A percentile compares a stretch with the other conserved stretches of the same genome.
phyloP scores from a whole-genome alignment of 2,888 invertebrate species.

The Drosophila pseudotalamancana region DNA sequence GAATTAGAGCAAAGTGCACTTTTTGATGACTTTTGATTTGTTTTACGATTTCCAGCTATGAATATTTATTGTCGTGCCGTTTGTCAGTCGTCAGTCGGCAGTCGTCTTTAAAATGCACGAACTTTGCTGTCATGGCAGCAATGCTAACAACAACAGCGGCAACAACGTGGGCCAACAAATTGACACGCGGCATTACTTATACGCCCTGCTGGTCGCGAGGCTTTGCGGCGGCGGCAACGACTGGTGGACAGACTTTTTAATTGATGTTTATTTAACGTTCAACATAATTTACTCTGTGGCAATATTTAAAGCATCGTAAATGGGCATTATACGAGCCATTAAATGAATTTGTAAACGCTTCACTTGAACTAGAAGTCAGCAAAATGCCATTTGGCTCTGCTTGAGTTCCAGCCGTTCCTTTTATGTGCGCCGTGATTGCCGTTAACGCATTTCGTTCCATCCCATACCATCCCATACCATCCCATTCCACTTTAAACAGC shows the following conservation, averaged over 20 bases:
- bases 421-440: slow-evolving; percentile 46
- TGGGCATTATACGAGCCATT: slow-evolving; percentile 73
- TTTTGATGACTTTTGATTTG: slow-evolving; percentile 79
- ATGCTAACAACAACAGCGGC: slow-evolving; percentile 26
- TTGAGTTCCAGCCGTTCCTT: slow-evolving; percentile 1
- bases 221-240: not conserved
- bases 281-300: slow-evolving; percentile 76
- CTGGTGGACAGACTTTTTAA: slow-evolving; percentile 58
- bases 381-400: slow-evolving; percentile 15
- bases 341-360: slow-evolving; percentile 80
- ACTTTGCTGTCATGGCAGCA: slow-evolving; percentile 59
- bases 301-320: slow-evolving; percentile 79
- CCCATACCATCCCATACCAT: not conserved
- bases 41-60: slow-evolving; percentile 75
- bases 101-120: slow-evolving; percentile 74
- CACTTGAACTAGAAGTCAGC: slow-evolving; percentile 59
- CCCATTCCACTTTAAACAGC: slow-evolving; percentile 58
- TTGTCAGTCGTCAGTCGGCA: slow-evolving; percentile 31
- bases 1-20: slow-evolving; percentile 77
- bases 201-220: slow-evolving; percentile 42
- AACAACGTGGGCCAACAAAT: slow-evolving; percentile 26
- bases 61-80: slow-evolving; percentile 78
- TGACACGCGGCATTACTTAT: slow-evolving; percentile 62
- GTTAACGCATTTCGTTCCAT: slow-evolving; percentile 7
- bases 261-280: slow-evolving; percentile 80